phyloP scores from a whole-genome alignment of 2,113 vertebrate species.

The Indicator indicator region DNA sequence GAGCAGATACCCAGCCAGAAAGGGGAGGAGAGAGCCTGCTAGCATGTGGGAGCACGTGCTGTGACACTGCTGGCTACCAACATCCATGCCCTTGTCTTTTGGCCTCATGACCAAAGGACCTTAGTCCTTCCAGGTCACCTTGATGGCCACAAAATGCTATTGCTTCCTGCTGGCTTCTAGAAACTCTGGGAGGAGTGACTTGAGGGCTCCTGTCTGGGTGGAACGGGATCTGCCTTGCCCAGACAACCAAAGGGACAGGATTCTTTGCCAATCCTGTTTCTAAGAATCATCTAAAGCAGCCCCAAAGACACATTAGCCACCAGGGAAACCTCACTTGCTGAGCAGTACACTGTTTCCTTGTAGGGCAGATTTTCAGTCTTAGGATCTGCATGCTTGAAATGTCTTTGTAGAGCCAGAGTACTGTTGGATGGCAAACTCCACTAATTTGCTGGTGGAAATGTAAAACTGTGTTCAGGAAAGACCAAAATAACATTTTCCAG shows the following conservation, averaged over 20 bases:
- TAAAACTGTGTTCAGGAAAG: neutral
- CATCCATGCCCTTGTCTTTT: fast-evolving
- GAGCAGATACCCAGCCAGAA: neutral
- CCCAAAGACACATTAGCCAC: neutral
- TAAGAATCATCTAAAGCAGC: neutral
- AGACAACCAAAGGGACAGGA: neutral
- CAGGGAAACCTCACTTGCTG: neutral
- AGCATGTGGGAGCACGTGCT: neutral
- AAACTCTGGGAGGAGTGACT: neutral
- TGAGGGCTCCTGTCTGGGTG: neutral
- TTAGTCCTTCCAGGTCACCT: neutral
- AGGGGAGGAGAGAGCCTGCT: neutral
- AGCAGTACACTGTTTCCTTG: neutral
- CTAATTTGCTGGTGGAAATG: neutral
- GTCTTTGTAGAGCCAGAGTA: neutral
- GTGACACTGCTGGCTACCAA: neutral
- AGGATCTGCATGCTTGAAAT: neutral
- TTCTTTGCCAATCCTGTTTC: neutral
- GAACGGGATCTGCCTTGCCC: neutral
- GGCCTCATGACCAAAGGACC: neutral
- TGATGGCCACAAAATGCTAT: neutral
- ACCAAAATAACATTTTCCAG: neutral
- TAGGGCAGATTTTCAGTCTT: neutral
- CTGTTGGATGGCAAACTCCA: neutral
- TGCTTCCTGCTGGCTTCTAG: neutral